Evolutionary conservation across 2,113 vertebrate species (phyloP).

Genomic region (Vicugna pacos): DNA sequence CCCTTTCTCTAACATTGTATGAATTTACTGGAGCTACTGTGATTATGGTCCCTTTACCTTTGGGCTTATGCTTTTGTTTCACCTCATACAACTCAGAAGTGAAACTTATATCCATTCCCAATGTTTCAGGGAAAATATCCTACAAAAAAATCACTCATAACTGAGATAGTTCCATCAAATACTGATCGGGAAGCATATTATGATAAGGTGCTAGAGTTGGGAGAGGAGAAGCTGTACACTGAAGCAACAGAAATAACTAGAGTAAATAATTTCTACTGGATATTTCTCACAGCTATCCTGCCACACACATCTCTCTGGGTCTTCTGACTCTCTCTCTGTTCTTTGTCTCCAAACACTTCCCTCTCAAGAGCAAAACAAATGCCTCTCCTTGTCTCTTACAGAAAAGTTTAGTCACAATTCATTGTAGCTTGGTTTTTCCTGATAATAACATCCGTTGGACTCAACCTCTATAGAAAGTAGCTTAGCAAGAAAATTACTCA

Average conservation of each 20-base stretch:
- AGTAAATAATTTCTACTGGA: not conserved
- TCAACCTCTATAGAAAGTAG: not conserved
- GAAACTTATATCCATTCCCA: not conserved
- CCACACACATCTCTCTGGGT: not conserved
- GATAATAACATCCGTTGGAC: not conserved
- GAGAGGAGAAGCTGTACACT: not conserved
- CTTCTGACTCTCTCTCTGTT: not conserved
- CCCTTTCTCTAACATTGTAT: not conserved
- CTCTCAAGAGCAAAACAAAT: not conserved
- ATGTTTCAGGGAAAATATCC: not conserved
- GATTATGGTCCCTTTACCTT: not conserved
- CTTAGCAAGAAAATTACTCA: not conserved
- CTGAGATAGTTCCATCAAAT: not conserved
- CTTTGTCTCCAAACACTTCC: not conserved
- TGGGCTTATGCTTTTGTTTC: not conserved
- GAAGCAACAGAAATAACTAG: not conserved
- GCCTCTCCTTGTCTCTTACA: not conserved
- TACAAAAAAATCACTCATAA: not conserved
- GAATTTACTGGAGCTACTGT: not conserved
- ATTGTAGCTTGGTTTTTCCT: not conserved
- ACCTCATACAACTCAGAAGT: not conserved
- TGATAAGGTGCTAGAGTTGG: not conserved
- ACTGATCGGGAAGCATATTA: not conserved
- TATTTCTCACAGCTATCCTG: not conserved
- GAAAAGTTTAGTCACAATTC: not conserved